These are phyloP conservation scores for Eugnorisma glareosa DNA, from an alignment of 2,888 invertebrate species.

Conservation along the genomic window DNA sequence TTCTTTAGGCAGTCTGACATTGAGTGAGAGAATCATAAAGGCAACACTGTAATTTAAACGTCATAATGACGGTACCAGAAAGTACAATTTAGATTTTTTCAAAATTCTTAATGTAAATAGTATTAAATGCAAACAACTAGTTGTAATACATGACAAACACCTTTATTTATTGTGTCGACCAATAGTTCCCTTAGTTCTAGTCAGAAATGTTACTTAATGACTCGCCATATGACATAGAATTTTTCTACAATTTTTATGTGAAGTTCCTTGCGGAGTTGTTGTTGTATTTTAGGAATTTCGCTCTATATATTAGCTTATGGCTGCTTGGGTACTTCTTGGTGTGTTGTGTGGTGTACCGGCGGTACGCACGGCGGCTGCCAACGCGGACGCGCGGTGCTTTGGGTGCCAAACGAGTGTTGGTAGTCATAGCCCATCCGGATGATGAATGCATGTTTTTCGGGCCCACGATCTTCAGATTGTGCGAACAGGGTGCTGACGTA, in stretches of 20 bases:
- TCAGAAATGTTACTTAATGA: slow-evolving; percentile 85
- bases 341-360: slow-evolving; percentile 89
- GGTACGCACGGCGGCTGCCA: slow-evolving; percentile 87
- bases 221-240: slow-evolving; percentile 76
- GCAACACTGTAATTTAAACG: slow-evolving; percentile 42
- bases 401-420: slow-evolving; percentile 92
- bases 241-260: slow-evolving; percentile 82
- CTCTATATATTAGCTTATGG: slow-evolving; percentile 89
- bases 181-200: slow-evolving; percentile 71
- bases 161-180: slow-evolving; percentile 32
- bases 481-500: slow-evolving; percentile 92
- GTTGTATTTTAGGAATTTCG: slow-evolving; percentile 84
- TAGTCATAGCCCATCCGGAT: slow-evolving; percentile 99
- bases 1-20: background rate
- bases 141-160: slow-evolving; percentile 47
- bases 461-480: slow-evolving; percentile 94
- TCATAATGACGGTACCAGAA: slow-evolving; percentile 67
- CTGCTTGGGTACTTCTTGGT: slow-evolving; percentile 87
- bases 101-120: slow-evolving; percentile 50
- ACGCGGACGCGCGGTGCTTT: slow-evolving; percentile 88
- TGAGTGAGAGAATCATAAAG: background rate
- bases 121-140: slow-evolving; percentile 41
- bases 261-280: slow-evolving; percentile 81
- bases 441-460: slow-evolving; percentile 99
- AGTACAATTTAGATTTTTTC: slow-evolving; percentile 52